Conservation (phyloP, 1,140 invertebrate genomes). For the Drosophila paulistorum region DNA sequence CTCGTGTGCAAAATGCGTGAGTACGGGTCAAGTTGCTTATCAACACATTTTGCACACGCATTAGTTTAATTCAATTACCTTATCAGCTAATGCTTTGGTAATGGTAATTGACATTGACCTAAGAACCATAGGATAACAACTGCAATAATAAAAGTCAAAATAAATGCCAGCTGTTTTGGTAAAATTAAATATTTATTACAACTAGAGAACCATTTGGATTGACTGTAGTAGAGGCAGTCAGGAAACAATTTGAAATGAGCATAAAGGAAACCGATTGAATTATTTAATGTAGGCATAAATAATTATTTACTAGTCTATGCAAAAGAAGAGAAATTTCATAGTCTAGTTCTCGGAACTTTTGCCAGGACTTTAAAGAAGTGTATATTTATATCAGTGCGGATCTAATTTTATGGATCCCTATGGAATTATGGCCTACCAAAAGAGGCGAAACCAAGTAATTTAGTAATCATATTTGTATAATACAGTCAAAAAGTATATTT, state of each 20-base stretch:
- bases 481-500: too few species aligned
- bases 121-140: background rate
- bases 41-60: constrained; percentile 52
- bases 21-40: constrained; percentile 24
- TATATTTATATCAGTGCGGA: too few species aligned
- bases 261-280: background rate
- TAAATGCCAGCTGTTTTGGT: background rate
- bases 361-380: too few species aligned
- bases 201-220: background rate
- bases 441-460: too few species aligned
- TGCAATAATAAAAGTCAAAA: background rate
- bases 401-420: too few species aligned
- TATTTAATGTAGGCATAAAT: background rate
- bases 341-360: too few species aligned
- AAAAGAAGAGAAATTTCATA: too few species aligned
- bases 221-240: background rate
- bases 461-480: too few species aligned
- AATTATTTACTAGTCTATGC: too few species aligned
- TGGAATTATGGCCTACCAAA: too few species aligned
- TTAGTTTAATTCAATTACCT: constrained; percentile 34
- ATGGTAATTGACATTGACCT: background rate
- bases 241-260: too few species aligned
- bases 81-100: constrained; percentile 35
- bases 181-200: background rate
- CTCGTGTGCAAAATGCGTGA: constrained; percentile 59